These are phyloP conservation scores for Tetraodon nigroviridis DNA, from an alignment of 2,113 vertebrate species.

Conservation along the genomic window DNA sequence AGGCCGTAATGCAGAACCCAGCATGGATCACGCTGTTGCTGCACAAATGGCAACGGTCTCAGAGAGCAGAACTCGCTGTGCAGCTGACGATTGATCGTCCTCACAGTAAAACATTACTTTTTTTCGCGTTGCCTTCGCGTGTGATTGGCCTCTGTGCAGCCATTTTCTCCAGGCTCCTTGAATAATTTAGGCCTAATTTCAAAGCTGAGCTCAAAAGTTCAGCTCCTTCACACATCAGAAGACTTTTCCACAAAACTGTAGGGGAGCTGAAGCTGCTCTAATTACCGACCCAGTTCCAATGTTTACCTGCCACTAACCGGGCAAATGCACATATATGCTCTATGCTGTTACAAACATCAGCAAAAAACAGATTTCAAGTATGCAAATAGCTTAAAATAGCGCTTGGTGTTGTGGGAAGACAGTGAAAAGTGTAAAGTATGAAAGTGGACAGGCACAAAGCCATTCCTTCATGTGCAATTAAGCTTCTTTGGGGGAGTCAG, in stretches of 20 bases:
- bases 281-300: neutral
- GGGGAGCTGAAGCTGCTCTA: neutral
- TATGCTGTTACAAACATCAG: neutral
- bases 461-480: conserved; percentile 36
- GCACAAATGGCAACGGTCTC: neutral
- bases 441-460: conserved; percentile 14
- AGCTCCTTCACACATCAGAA: neutral
- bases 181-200: conserved; percentile 8
- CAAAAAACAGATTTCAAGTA: neutral
- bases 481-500: conserved; percentile 13
- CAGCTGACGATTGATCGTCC: conserved; percentile 14
- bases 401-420: conserved; percentile 5
- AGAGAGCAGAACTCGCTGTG: conserved; percentile 4
- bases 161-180: conserved; percentile 14
- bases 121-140: conserved; percentile 6
- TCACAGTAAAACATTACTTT: conserved; percentile 2
- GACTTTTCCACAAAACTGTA: neutral
- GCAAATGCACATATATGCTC: too few species aligned
- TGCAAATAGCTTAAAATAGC: conserved; percentile 7
- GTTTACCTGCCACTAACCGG: too few species aligned
- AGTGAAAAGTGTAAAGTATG: conserved; percentile 5
- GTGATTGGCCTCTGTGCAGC: conserved; percentile 10
- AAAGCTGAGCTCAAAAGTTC: neutral
- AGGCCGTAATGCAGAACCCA: conserved; percentile 19
- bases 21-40: conserved; percentile 12